These are phyloP conservation scores for Synanthedon tipuliformis DNA, from an alignment of 2,888 invertebrate genomes.

Conservation along the genomic window DNA sequence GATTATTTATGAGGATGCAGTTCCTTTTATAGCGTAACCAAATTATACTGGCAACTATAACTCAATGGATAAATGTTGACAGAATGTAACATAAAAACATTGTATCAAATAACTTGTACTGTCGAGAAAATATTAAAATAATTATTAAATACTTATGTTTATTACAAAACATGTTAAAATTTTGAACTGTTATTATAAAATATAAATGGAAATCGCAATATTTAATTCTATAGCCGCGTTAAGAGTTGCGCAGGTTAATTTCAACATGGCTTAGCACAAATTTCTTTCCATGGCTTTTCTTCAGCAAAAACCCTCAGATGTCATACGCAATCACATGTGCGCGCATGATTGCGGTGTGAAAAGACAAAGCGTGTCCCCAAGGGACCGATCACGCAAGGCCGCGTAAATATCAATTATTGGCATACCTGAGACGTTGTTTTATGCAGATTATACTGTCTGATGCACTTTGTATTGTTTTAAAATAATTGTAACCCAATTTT, in stretches of 20 bases:
- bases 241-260: conserved; percentile 6
- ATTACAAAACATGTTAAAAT: not conserved
- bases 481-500: not conserved
- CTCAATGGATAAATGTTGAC: no score
- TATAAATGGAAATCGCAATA: no score
- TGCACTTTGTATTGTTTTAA: not conserved
- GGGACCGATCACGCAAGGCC: conserved; percentile 52
- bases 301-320: conserved; percentile 23
- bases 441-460: conserved; percentile 25
- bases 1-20: no score
- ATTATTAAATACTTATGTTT: no score
- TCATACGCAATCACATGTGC: conserved; percentile 26
- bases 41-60: no score
- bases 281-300: conserved; percentile 20
- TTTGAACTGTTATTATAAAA: no score
- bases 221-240: not conserved
- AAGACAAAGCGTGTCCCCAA: conserved; percentile 36
- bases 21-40: no score
- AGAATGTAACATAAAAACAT: no score
- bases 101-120: no score
- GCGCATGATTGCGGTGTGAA: conserved; percentile 12
- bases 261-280: conserved; percentile 4
- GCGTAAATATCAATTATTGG: conserved; percentile 35
- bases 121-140: not conserved
- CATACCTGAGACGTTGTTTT: conserved; percentile 25